Evolutionary conservation across 2,113 vertebrate genomes (phyloP).

Genomic region (Steatornis caripensis): DNA sequence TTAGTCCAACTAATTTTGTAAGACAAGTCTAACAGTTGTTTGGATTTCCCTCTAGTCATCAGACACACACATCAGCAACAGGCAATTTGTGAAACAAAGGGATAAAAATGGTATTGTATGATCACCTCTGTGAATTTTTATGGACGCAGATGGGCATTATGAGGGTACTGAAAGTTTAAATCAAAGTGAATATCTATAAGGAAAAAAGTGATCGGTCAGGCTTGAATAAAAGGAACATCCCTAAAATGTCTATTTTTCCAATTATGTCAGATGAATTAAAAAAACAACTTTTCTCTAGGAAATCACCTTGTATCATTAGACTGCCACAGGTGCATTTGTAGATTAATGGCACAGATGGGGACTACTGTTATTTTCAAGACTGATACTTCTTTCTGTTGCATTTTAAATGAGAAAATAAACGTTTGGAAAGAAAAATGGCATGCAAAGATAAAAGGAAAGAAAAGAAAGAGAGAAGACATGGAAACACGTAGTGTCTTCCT

Average conservation of each 20-base stretch:
- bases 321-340: background rate
- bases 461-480: background rate
- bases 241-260: background rate
- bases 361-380: background rate
- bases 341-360: background rate
- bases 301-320: background rate
- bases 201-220: background rate
- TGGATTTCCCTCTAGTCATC: background rate
- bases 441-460: background rate
- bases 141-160: background rate
- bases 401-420: background rate
- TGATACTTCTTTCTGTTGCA: background rate
- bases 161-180: background rate
- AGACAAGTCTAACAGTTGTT: background rate
- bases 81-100: background rate
- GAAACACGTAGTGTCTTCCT: background rate
- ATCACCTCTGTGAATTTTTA: background rate
- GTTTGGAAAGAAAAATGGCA: background rate
- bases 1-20: background rate
- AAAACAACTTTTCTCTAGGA: background rate
- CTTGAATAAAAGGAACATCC: background rate
- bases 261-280: background rate
- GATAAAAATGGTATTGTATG: background rate
- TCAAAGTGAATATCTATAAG: background rate
- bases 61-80: background rate